Conservation (phyloP, 1,140 invertebrate genomes). For the Sinella curviseta region DNA sequence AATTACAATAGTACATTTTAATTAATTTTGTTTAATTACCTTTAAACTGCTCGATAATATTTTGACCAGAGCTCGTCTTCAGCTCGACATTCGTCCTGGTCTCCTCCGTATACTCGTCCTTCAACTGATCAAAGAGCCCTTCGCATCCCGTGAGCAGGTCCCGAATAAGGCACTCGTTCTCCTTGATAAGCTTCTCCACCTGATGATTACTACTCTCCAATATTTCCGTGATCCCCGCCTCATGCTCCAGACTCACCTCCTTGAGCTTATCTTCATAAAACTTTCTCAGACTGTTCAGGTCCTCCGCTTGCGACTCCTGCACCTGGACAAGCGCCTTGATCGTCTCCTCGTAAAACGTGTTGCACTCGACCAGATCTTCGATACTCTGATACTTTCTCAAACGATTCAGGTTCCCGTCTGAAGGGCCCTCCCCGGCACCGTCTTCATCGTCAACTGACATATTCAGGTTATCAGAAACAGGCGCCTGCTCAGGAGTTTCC, state of each 20-base stretch:
- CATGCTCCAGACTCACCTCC: background rate
- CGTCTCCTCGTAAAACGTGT: background rate
- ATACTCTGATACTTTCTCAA: background rate
- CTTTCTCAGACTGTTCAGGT: background rate
- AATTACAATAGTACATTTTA: too few species aligned
- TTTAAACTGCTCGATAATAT: conserved; percentile 5
- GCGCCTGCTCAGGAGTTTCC: background rate
- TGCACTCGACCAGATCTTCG: background rate
- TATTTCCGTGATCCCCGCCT: background rate
- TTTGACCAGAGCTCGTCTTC: background rate
- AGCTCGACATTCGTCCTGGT: background rate
- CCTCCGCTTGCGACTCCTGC: background rate
- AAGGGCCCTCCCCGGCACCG: background rate
- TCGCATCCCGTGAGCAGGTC: background rate
- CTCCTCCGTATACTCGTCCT: background rate
- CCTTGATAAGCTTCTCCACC: background rate
- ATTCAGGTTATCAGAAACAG: too few species aligned
- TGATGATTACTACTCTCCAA: background rate
- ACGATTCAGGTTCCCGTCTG: background rate
- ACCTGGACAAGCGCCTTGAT: background rate
- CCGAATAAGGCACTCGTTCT: background rate
- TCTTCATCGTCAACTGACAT: too few species aligned
- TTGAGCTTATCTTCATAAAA: conserved; percentile 9
- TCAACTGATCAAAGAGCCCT: conserved; percentile 1
- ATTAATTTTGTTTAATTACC: too few species aligned